Evolutionary conservation across 2,113 vertebrate genomes (phyloP).

Genomic region (Opisthocomus hoazin): DNA sequence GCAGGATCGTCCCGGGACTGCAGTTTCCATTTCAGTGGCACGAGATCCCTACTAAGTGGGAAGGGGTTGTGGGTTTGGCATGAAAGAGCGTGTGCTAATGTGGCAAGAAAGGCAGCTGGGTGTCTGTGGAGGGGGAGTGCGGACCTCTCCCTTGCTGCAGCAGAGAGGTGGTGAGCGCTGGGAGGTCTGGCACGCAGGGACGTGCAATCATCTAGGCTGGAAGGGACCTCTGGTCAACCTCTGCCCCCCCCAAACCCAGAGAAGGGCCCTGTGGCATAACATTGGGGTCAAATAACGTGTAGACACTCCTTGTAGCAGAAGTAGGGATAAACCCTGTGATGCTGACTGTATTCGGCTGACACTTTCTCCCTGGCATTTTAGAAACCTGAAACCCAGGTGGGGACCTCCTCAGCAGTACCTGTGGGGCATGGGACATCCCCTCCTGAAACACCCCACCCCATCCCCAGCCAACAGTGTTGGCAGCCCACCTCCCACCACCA

Average conservation of each 20-base stretch:
- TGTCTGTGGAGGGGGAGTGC: background rate
- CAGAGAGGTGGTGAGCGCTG: background rate
- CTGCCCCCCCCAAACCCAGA: fast-evolving
- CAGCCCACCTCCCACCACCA: background rate
- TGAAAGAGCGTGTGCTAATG: background rate
- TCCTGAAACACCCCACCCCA: background rate
- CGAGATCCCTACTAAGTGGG: background rate
- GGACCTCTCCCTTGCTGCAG: background rate
- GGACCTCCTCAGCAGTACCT: background rate
- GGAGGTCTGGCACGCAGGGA: background rate
- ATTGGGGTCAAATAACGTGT: background rate
- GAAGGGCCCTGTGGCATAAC: background rate
- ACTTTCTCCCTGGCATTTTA: background rate
- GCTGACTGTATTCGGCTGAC: background rate
- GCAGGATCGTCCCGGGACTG: background rate
- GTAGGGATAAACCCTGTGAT: background rate
- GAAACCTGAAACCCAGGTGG: background rate
- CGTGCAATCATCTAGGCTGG: fast-evolving
- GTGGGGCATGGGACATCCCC: background rate
- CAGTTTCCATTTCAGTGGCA: background rate
- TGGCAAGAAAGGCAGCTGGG: background rate
- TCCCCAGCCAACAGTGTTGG: background rate
- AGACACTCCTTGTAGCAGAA: background rate
- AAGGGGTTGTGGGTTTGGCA: background rate
- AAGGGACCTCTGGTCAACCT: background rate